Percentiles rank a stretch among this genome's conserved stretches.
These are phyloP conservation scores for Dinoponera quadriceps DNA, from an alignment of 1,140 invertebrate genomes.

Conservation along the genomic window DNA sequence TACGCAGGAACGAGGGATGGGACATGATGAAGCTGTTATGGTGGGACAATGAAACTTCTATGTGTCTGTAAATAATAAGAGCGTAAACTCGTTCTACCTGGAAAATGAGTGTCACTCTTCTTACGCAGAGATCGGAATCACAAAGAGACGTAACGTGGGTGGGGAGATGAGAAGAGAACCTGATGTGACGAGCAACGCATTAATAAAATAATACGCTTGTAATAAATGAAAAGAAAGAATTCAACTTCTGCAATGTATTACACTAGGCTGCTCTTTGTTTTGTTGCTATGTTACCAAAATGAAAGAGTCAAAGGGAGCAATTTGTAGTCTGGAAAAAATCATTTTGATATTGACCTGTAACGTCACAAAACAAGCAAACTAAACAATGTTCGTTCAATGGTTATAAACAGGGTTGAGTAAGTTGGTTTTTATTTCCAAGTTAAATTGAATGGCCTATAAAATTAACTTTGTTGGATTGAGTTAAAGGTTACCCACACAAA, in stretches of 20 bases:
- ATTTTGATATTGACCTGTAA: not conserved
- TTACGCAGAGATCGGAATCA: conserved; percentile 30
- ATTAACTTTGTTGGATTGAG: too few relatives aligned
- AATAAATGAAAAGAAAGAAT: conserved; percentile 10
- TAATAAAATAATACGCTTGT: conserved; percentile 6
- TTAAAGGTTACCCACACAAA: too few relatives aligned
- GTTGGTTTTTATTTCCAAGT: too few relatives aligned
- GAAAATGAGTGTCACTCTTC: conserved; percentile 51
- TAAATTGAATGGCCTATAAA: too few relatives aligned
- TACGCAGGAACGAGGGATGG: conserved; percentile 78
- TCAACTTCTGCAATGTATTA: not conserved
- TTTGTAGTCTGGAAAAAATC: not conserved
- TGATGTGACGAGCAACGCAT: not conserved
- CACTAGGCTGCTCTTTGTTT: not conserved
- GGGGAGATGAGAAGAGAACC: not conserved
- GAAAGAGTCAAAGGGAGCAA: not conserved
- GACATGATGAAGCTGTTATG: conserved; percentile 77
- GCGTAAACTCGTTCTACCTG: conserved; percentile 48
- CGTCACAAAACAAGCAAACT: not conserved
- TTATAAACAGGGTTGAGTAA: not conserved
- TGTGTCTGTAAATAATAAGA: conserved; percentile 80
- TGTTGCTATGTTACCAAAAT: not conserved
- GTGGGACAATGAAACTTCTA: conserved; percentile 85
- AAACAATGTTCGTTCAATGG: not conserved
- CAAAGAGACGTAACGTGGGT: not conserved